Evolutionary conservation across 1,140 invertebrate species (phyloP), one percentile per base, ranked within the genome.

Genomic region (Sipha flava): DNA sequence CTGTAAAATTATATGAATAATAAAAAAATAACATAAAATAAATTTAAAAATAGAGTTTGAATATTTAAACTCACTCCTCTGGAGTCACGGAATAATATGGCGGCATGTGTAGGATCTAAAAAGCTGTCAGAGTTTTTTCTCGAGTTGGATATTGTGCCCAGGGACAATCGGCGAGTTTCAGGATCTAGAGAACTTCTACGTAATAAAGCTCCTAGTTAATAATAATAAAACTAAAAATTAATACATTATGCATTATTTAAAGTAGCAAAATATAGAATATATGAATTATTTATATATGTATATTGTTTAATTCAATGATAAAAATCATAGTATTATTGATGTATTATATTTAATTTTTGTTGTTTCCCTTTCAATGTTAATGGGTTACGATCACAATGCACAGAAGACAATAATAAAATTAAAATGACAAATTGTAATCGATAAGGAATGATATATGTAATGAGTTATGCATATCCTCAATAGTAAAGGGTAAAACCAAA

Each of bases 11-110:
- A 86, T 82, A 83, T 81, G 84, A 80, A 81, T 21, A 40, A 23
- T 37, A 40, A 14, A 23, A 64, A 4, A 62, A 62, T 21, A 54
- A 29, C 6, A 66, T 70, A 70, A 40, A 66, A 16, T 29, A 18
- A 3, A 64, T 64, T 64, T 3, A 12, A 47, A 3, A 40, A 66
- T 14, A 21, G 10, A 23, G 23, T 5, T 29, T 34, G 52, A 23
- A 54, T n/a, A 54, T 68, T 64, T 37, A 18, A 62, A 90, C 93
- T 93, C 86, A 95, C 94, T 88, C 94, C 94, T 88, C 94, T 88
- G 14, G 94, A 92, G 85, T 96, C 93, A 82, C 94, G 87, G 86
- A 95, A 96, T 79, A 95, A 88, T 81, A 95, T 95, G 81, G 94
- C 94, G 64, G 93, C 93, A 86, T 94, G 93, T 83, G 92, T 89